Evolutionary conservation across 2,113 vertebrate species (phyloP).

Genomic region (Porphyrio hochstetteri): DNA sequence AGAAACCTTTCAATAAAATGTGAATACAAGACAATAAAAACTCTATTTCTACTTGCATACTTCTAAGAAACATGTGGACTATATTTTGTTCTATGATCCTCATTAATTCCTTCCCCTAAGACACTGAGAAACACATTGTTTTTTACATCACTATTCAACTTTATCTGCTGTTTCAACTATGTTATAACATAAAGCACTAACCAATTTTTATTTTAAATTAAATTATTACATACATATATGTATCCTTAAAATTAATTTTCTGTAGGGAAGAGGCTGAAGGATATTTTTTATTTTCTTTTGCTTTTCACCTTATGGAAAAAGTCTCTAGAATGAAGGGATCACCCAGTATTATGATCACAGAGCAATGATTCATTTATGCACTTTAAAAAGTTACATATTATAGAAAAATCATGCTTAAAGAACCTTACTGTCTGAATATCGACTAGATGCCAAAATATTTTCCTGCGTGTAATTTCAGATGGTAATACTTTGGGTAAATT

Average conservation of each 20-base stretch:
- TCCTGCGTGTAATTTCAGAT: not conserved
- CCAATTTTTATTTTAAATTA: not conserved
- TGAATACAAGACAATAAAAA: not conserved
- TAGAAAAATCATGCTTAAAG: not conserved
- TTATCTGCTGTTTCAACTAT: not conserved
- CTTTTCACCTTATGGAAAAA: not conserved
- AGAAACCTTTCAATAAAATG: not conserved
- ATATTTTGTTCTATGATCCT: not conserved
- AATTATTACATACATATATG: not conserved
- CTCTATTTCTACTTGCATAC: accelerated
- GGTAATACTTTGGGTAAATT: not conserved
- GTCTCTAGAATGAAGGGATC: not conserved
- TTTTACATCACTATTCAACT: not conserved
- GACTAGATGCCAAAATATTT: not conserved
- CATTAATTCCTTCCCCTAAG: not conserved
- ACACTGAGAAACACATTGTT: not conserved
- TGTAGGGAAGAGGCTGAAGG: not conserved
- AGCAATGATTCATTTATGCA: not conserved
- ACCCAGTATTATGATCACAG: not conserved
- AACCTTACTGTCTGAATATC: not conserved
- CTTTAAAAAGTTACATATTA: not conserved
- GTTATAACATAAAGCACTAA: accelerated
- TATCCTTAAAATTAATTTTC: not conserved
- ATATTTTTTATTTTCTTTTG: not conserved
- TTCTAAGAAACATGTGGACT: not conserved